Evolutionary conservation across 2,113 vertebrate species (phyloP).

Genomic region (Gobio gobio): DNA sequence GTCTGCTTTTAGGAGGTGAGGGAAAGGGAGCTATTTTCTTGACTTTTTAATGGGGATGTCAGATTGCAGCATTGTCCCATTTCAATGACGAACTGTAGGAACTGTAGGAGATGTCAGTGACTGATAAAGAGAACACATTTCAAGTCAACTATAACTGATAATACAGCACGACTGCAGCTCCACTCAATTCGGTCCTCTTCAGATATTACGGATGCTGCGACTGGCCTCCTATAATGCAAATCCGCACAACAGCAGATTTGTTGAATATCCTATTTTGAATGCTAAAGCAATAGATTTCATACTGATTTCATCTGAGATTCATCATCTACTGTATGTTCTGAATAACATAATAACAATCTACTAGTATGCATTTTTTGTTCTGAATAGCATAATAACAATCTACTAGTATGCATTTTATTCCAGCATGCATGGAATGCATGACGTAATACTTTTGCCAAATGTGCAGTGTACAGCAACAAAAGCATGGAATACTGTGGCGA

Average conservation of each 20-base stretch:
- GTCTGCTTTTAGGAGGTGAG: conserved; percentile 52
- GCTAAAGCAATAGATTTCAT: conserved; percentile 10
- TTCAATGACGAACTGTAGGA: conserved; percentile 25
- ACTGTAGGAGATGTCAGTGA: conserved; percentile 19
- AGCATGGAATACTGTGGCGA: no score
- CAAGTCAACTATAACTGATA: neutral
- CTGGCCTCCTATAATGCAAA: neutral
- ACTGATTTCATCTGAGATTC: neutral
- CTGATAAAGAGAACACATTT: conserved; percentile 18
- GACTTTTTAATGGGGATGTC: conserved; percentile 41
- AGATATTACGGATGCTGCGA: neutral
- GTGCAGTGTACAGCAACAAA: no score
- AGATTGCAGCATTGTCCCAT: conserved; percentile 25
- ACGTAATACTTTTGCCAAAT: neutral
- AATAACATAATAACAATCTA: neutral
- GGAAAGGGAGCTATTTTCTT: neutral
- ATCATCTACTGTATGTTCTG: neutral
- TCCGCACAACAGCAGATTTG: neutral
- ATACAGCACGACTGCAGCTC: neutral
- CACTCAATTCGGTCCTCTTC: neutral
- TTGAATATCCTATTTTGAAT: neutral
- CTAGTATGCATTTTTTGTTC: neutral
- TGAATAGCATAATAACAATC: neutral
- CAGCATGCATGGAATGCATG: neutral
- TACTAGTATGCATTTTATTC: neutral